Evolutionary conservation across 2,113 vertebrate species (phyloP).

Genomic region (Tor tambroides): DNA sequence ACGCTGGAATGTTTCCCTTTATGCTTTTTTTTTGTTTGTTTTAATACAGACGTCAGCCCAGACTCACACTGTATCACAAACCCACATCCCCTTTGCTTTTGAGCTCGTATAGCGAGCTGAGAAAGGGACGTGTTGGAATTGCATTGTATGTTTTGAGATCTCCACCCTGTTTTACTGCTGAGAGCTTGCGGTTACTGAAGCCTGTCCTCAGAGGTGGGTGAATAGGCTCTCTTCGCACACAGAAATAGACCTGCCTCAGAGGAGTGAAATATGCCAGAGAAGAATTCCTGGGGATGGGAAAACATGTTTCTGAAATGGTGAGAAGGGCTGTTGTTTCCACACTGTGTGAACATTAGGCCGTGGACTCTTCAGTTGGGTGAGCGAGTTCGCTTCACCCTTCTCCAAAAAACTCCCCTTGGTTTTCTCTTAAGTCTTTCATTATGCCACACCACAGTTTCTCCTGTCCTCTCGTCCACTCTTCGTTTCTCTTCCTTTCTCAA

Average conservation of each 20-base stretch:
- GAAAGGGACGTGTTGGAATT: not conserved
- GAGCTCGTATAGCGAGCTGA: not conserved
- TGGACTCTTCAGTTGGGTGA: constrained; percentile 27
- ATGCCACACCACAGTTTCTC: not conserved
- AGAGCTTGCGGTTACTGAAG: constrained; percentile 18
- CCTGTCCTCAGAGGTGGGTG: constrained; percentile 34
- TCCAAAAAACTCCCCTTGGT: not conserved
- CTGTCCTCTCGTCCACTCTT: not conserved
- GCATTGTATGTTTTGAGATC: constrained; percentile 6
- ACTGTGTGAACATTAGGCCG: constrained; percentile 34
- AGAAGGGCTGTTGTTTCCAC: constrained; percentile 41
- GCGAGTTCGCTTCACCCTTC: constrained; percentile 38
- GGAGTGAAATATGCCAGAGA: constrained; percentile 39
- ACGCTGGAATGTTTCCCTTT: constrained; percentile 41
- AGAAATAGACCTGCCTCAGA: constrained; percentile 37
- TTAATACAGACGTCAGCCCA: not conserved
- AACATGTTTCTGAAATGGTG: constrained; percentile 39
- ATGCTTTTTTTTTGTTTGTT: constrained; percentile 25
- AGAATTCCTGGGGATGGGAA: constrained; percentile 46
- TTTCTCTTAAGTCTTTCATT: not conserved
- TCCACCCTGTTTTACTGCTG: constrained; percentile 25
- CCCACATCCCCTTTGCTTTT: not conserved
- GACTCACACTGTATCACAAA: not conserved
- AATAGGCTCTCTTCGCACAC: constrained; percentile 25
- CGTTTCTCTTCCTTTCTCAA: not conserved